phyloP scores from a whole-genome alignment of 1,140 invertebrate species.

The Magallana ariakensis region DNA sequence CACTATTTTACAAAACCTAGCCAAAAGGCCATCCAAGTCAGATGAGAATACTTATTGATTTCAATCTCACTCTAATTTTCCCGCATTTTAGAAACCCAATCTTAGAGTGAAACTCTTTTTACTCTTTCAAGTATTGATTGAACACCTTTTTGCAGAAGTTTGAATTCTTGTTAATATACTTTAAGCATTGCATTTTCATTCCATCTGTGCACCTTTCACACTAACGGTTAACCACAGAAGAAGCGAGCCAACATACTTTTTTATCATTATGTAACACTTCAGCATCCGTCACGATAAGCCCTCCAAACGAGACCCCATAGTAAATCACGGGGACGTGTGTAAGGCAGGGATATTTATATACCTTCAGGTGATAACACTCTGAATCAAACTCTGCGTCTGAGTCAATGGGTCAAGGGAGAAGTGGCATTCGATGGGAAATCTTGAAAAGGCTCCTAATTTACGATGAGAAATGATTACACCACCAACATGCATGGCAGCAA shows the following conservation, averaged over 20 bases:
- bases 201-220: background rate
- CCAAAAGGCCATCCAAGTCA: too few relatives aligned
- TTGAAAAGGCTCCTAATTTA: constrained; percentile 22
- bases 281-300: background rate
- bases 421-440: constrained; percentile 9
- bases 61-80: too few relatives aligned
- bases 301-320: background rate
- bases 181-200: too few relatives aligned
- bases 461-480: constrained; percentile 23
- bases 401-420: constrained; percentile 18
- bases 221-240: constrained; percentile 17
- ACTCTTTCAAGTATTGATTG: too few relatives aligned
- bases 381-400: background rate
- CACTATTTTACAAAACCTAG: too few relatives aligned
- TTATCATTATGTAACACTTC: constrained; percentile 10
- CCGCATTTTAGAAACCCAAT: too few relatives aligned
- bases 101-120: too few relatives aligned
- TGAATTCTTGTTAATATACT: too few relatives aligned
- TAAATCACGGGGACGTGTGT: background rate
- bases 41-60: too few relatives aligned
- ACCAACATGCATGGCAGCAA: background rate
- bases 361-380: background rate
- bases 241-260: background rate
- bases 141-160: too few relatives aligned
- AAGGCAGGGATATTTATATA: constrained; percentile 5